phyloP scores from a whole-genome alignment of 2,888 invertebrate species.

The Nymphalis c-album region DNA sequence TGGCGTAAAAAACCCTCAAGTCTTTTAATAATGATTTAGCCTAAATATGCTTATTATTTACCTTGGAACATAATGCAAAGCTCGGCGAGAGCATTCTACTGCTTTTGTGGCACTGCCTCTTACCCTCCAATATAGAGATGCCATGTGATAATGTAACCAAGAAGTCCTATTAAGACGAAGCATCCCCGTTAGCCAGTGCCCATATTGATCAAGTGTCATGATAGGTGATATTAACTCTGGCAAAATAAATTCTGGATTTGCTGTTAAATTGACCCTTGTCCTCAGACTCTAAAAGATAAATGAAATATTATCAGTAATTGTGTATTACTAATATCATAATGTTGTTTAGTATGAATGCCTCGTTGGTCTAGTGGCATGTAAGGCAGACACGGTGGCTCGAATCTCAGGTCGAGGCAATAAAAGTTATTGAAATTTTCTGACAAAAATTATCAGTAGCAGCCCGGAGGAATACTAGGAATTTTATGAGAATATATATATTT shows the following conservation, averaged over 20 bases:
- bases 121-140: slow-evolving; percentile 89
- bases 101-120: slow-evolving; percentile 88
- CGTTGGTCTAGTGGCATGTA: too few species aligned
- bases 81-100: slow-evolving; percentile 89
- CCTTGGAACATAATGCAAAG: slow-evolving; percentile 88
- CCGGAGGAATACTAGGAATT: too few species aligned
- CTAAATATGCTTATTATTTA: slow-evolving; percentile 47
- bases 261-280: slow-evolving; percentile 60
- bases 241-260: slow-evolving; percentile 53
- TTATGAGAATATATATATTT: too few species aligned
- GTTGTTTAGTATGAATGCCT: too few species aligned
- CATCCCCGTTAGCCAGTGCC: slow-evolving; percentile 83
- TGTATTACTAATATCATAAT: too few species aligned
- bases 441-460: too few species aligned
- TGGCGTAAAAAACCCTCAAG: too few species aligned
- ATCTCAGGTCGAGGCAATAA: too few species aligned
- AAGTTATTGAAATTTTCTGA: too few species aligned
- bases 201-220: slow-evolving; percentile 71
- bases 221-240: slow-evolving; percentile 56
- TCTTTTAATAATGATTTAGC: background rate
- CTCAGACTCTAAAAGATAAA: slow-evolving; percentile 59
- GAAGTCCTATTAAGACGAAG: slow-evolving; percentile 85
- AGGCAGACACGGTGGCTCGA: too few species aligned
- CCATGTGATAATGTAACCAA: slow-evolving; percentile 90
- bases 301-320: too few species aligned